Evolutionary conservation across 2,888 invertebrate species (phyloP).

Genomic region (Melangyna quadrimaculata): DNA sequence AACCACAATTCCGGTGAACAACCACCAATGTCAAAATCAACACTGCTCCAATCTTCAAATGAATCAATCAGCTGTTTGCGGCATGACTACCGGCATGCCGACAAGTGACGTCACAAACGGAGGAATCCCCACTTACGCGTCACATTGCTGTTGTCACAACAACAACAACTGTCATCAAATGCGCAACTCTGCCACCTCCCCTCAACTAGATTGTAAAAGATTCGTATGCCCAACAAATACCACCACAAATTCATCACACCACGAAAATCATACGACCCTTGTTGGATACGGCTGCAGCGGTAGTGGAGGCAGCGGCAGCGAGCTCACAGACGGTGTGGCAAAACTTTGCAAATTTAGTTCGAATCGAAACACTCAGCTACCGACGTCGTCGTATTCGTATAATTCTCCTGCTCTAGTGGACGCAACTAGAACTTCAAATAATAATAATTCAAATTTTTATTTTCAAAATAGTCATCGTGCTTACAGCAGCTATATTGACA

Average conservation of each 20-base stretch:
- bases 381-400: constrained; percentile 54
- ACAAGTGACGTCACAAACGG: constrained; percentile 50
- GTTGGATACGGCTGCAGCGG: constrained; percentile 75
- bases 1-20: constrained; percentile 79
- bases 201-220: constrained; percentile 73
- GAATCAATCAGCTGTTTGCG: constrained; percentile 54
- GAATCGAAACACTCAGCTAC: constrained; percentile 76
- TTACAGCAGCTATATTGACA: constrained; percentile 53
- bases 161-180: constrained; percentile 43
- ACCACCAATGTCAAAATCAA: constrained; percentile 71
- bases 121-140: constrained; percentile 57
- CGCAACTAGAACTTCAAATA: constrained; percentile 28
- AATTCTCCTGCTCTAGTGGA: constrained; percentile 18
- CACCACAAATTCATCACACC: constrained; percentile 73
- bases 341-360: constrained; percentile 79
- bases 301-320: constrained; percentile 65
- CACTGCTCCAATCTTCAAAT: constrained; percentile 45
- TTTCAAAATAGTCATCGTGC: constrained; percentile 57
- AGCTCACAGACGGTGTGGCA: constrained; percentile 78
- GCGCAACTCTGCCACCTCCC: constrained; percentile 61
- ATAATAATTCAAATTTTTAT: constrained; percentile 39
- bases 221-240: constrained; percentile 77
- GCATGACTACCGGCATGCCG: constrained; percentile 8
- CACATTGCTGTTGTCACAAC: constrained; percentile 49
- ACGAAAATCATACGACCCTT: constrained; percentile 75